Evolutionary conservation across 2,888 invertebrate species (phyloP).

Genomic region (Ceramica pisi): DNA sequence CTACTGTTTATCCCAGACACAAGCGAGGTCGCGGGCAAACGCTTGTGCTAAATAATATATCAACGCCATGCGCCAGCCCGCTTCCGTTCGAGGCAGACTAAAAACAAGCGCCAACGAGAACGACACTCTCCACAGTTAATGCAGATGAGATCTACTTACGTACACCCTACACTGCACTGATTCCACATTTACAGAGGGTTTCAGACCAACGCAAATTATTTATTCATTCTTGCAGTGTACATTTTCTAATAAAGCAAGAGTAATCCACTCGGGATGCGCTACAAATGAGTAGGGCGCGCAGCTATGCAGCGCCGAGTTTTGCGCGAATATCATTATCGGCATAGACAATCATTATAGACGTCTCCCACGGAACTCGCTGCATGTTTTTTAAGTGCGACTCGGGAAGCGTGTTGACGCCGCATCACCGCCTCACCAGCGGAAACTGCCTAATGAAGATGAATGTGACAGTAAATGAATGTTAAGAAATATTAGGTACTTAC

Average conservation of each 20-base stretch:
- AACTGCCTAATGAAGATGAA: conserved; percentile 65
- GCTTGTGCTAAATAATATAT: conserved; percentile 47
- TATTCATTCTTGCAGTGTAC: conserved; percentile 41
- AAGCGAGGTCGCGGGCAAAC: conserved; percentile 8
- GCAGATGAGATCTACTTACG: conserved; percentile 46
- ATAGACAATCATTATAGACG: conserved; percentile 57
- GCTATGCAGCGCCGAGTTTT: conserved; percentile 33
- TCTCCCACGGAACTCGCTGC: conserved; percentile 65
- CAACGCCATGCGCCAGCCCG: conserved; percentile 48
- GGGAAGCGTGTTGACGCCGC: conserved; percentile 53
- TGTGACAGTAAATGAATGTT: conserved; percentile 53
- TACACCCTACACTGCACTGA: conserved; percentile 36
- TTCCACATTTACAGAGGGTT: conserved; percentile 39
- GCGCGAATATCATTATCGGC: conserved; percentile 56
- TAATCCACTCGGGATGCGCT: conserved; percentile 34
- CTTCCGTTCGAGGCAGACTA: conserved; percentile 42
- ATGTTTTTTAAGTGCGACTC: conserved; percentile 61
- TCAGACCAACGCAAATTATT: conserved; percentile 40
- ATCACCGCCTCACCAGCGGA: conserved; percentile 53
- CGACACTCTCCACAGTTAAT: conserved; percentile 35
- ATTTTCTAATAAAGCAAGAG: conserved; percentile 46
- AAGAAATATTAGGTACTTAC: conserved; percentile 46
- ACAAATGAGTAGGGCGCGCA: conserved; percentile 33
- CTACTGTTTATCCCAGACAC: conserved; percentile 24
- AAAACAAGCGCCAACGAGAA: conserved; percentile 43